phyloP scores from a whole-genome alignment of 1,140 invertebrate genomes.

The Patella vulgata region DNA sequence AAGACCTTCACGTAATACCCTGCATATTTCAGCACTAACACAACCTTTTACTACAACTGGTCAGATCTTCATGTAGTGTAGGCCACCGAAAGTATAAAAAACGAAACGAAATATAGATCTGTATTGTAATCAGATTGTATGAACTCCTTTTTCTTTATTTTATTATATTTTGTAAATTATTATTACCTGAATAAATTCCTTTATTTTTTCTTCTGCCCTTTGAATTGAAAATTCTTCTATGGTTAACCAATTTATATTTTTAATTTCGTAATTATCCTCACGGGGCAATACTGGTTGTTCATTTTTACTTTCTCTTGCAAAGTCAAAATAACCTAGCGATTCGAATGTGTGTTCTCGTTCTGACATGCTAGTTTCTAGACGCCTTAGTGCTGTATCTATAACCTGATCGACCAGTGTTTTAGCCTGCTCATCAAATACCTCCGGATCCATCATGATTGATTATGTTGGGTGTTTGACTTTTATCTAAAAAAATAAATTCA shows the following conservation, averaged over 20 bases:
- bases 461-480: too few species aligned
- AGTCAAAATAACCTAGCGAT: constrained; percentile 39
- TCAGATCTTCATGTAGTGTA: too few species aligned
- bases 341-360: constrained; percentile 55
- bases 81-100: too few species aligned
- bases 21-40: too few species aligned
- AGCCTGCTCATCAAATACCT: constrained; percentile 9
- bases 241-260: constrained; percentile 63
- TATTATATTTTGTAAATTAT: too few species aligned
- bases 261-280: constrained; percentile 57
- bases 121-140: background rate
- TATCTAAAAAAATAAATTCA: too few species aligned
- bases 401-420: constrained; percentile 36
- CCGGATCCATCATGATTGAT: background rate
- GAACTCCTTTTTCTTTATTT: too few species aligned
- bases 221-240: constrained; percentile 59
- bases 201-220: constrained; percentile 58
- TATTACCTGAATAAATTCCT: constrained; percentile 62
- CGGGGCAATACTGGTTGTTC: constrained; percentile 20
- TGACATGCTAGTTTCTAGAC: constrained; percentile 52
- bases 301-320: constrained; percentile 40
- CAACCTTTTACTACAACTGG: too few species aligned
- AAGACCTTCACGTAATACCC: too few species aligned
- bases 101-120: too few species aligned
- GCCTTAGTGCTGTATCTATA: constrained; percentile 52